Evolutionary conservation across 2,888 invertebrate species (phyloP), one percentile per base, ranked within the genome.

Genomic region (Cotesia congregata): DNA sequence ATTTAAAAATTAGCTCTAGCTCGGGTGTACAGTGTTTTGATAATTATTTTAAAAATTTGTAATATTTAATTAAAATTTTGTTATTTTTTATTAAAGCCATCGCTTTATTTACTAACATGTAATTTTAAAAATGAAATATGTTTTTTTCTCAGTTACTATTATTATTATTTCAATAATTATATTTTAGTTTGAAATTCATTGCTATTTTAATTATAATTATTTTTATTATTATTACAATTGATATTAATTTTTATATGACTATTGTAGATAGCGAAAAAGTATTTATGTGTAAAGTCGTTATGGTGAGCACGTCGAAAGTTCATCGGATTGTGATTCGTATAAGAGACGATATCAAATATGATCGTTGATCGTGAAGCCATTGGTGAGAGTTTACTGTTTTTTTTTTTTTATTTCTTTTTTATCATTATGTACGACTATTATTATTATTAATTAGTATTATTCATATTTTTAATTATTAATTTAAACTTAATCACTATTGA

Each of bases 21-120:
- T 73, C 77, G 69, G 72, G 76, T 81, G 80, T 81, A 80, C 80
- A 81, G 78, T 77, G 77, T 80, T 79, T 68, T 79, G 68, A 62
- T 50, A 74, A 40, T 69, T 59, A 50, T 50, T 9, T 9, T 50
- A 50, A 50, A 41, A 50, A 12, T 50, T 50, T 50, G 30, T 30
- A 30, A 30, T 30, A 30, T 30, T 30, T 30, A 30, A 30, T 30
- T 30, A 69, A 77, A 72, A 72, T 50, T 74, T 62, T 73, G 70
- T 74, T 41, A 67, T 60, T 68, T 61, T 17, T 73, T 59, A 73
- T 67, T 73, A 20, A 67, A 67, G 39, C 30, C 65, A 67, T 73
- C 50, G 39, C 64, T 62, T 64, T 73, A 30, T 67, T 20, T 59
- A 67, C 67, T 67, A 73, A 73, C 67, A 73, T 50, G 59, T n/a